A percentile compares a stretch with the other conserved stretches of the same genome.
These are phyloP conservation scores for Meloidogyne chitwoodi DNA, from an alignment of 1,140 invertebrate species.

Conservation along the genomic window DNA sequence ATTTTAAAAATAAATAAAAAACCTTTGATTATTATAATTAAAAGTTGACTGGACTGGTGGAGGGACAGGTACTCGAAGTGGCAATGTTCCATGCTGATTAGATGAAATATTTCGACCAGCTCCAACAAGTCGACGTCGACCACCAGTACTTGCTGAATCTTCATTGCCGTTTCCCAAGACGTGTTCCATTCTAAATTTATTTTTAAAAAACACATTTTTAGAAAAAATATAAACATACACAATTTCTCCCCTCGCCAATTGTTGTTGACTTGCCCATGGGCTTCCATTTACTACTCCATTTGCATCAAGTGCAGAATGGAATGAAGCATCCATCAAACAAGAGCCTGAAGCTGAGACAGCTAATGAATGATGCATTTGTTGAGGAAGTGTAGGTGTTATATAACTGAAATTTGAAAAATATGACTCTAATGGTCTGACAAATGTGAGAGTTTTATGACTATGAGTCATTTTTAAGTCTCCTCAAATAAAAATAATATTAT, in stretches of 20 bases:
- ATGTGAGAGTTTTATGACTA: no score
- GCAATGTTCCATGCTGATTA: not conserved
- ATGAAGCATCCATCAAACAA: conserved; percentile 36
- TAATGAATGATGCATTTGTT: not conserved
- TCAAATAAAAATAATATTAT: no score
- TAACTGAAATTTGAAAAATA: not conserved
- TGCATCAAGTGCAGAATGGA: conserved; percentile 24
- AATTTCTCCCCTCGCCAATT: conserved; percentile 42
- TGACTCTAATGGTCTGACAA: no score
- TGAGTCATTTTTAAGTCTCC: no score
- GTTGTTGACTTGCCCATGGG: conserved; percentile 36
- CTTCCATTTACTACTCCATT: conserved; percentile 24
- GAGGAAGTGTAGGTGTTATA: not conserved
- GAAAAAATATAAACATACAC: conserved; percentile 31
- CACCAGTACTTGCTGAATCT: not conserved
- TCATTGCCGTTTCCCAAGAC: conserved; percentile 7
- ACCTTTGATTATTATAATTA: not conserved
- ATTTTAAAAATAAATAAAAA: not conserved
- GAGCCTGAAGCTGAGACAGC: conserved; percentile 18
- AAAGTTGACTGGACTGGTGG: not conserved
- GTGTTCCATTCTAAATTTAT: conserved; percentile 25
- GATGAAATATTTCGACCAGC: not conserved
- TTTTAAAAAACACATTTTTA: not conserved
- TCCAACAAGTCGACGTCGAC: not conserved
- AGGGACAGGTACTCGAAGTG: not conserved